Percentiles rank a stretch among this genome's conserved stretches.
Conservation (phyloP, 2,113 vertebrate genomes). For the Hippocampus barbouri region DNA sequence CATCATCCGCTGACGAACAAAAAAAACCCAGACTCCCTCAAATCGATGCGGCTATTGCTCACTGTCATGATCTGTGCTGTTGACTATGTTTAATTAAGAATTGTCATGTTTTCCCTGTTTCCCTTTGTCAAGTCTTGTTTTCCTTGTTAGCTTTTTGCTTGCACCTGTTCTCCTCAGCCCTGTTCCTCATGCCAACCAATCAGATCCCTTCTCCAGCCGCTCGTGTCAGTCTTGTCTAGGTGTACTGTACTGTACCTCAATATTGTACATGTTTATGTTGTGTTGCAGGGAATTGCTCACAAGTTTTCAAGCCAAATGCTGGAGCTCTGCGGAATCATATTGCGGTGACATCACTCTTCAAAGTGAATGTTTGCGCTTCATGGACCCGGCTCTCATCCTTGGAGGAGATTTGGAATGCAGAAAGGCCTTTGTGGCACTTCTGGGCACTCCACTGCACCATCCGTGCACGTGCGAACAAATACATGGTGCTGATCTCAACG, state of each 20-base stretch:
- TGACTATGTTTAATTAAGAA: no score
- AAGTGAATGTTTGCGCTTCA: slow-evolving; percentile 67
- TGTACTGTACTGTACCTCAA: no score
- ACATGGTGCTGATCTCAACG: slow-evolving; percentile 44
- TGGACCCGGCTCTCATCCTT: slow-evolving; percentile 66
- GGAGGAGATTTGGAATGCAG: slow-evolving; percentile 75
- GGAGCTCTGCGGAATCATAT: slow-evolving; percentile 59
- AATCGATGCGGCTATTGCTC: no score
- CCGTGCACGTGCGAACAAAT: slow-evolving; percentile 76
- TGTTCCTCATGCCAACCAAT: no score
- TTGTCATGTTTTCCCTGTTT: neutral
- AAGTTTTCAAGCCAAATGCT: slow-evolving; percentile 76
- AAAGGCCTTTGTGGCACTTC: slow-evolving; percentile 75
- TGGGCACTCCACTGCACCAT: slow-evolving; percentile 76
- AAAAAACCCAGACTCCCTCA: no score
- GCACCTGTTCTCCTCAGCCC: no score
- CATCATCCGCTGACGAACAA: no score
- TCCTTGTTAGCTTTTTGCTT: no score
- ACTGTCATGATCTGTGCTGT: no score
- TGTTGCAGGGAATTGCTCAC: slow-evolving; percentile 69
- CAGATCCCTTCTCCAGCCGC: no score
- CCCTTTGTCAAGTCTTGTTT: no score
- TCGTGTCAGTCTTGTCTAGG: no score
- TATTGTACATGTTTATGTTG: neutral
- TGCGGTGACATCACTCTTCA: slow-evolving; percentile 55